Conservation (phyloP, 1,140 invertebrate species). For the Drosophila trapezifrons region DNA sequence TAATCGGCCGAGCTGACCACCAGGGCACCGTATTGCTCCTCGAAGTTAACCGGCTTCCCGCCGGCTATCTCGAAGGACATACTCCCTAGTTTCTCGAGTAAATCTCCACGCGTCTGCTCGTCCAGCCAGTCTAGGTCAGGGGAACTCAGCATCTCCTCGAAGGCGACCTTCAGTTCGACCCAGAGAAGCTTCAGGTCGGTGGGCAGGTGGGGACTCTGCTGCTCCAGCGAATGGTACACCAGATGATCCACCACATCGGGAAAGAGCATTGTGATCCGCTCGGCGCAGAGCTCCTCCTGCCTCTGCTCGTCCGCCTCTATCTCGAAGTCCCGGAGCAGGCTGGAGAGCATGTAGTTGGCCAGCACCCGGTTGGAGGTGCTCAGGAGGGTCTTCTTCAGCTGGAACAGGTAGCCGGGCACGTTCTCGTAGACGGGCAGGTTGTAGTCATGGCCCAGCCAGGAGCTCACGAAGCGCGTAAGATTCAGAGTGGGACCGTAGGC, state of each 20-base stretch:
- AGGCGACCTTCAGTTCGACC: slow-evolving; percentile 61
- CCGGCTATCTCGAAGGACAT: slow-evolving; percentile 68
- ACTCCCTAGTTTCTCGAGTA: slow-evolving; percentile 62
- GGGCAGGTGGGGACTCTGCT: slow-evolving; percentile 56
- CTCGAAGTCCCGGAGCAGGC: slow-evolving; percentile 84
- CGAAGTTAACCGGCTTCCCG: slow-evolving; percentile 50
- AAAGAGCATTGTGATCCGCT: slow-evolving; percentile 50
- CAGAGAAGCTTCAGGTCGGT: slow-evolving; percentile 55
- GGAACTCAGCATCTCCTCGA: slow-evolving; percentile 45
- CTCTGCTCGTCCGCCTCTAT: slow-evolving; percentile 57
- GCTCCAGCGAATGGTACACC: slow-evolving; percentile 49
- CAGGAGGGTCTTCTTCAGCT: slow-evolving; percentile 83
- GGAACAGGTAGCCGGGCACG: slow-evolving; percentile 79
- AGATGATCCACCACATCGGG: slow-evolving; percentile 66
- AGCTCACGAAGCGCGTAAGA: slow-evolving; percentile 63
- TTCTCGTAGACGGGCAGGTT: slow-evolving; percentile 66
- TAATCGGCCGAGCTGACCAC: slow-evolving; percentile 89
- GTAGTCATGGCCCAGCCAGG: slow-evolving; percentile 68
- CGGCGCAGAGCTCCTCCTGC: slow-evolving; percentile 42
- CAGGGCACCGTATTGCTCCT: slow-evolving; percentile 85
- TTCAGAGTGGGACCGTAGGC: slow-evolving; percentile 76
- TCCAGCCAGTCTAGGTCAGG: slow-evolving; percentile 49
- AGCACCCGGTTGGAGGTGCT: slow-evolving; percentile 85
- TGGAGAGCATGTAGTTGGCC: slow-evolving; percentile 89
- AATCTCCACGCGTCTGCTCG: slow-evolving; percentile 36